Base-by-base conservation (phyloP, 2,113 vertebrate species). In the Coptodon bakossiorum region DNA sequence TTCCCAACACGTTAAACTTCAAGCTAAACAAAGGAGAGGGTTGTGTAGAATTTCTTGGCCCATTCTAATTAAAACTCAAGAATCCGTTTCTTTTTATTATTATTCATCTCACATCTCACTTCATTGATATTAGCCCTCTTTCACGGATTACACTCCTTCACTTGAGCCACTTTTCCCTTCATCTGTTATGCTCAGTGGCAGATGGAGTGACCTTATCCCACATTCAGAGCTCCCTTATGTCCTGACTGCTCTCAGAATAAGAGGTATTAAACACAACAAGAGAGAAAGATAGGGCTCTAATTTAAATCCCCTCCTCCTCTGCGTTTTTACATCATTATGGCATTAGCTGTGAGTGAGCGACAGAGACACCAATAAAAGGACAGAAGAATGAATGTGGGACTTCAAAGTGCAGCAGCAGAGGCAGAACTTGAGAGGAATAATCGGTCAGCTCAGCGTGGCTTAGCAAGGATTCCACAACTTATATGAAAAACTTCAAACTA, bases 241-340 rank as follows among this genome's bases (percentile, higher is more conserved):
- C 82, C 84, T 82, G 84, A 91, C 86, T 91, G 91, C 93, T 83
- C 90, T 94, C 88, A 94, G 91, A 95, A 93, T 94, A 94, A 94
- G 94, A 95, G 93, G 93, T 80, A 95, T 95, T 96, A 95, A 92
- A 94, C 85, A 91, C 90, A 94, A 95, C 89, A 93, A 91, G 86
- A 86, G 71, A 86, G 92, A 95, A 91, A 90, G 87, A 86, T 53
- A 89, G 84, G 52, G 83, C 86, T 90, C 91, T 90, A 90, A 90
- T 91, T 94, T 91, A 93, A 95, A 94, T 87, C 89, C 91, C 90
- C 92, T 93, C 91, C 92, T 91, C 86, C 93, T 85, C 86, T 82
- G 59, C 88, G 52, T 92, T 91, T 91, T 83, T 87, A 88, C 85
- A 87, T 95, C 91, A 92, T 96, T 93, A 93, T 90, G 91, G 91